phyloP scores from a whole-genome alignment of 2,888 invertebrate species.

The Vanessa cardui region DNA sequence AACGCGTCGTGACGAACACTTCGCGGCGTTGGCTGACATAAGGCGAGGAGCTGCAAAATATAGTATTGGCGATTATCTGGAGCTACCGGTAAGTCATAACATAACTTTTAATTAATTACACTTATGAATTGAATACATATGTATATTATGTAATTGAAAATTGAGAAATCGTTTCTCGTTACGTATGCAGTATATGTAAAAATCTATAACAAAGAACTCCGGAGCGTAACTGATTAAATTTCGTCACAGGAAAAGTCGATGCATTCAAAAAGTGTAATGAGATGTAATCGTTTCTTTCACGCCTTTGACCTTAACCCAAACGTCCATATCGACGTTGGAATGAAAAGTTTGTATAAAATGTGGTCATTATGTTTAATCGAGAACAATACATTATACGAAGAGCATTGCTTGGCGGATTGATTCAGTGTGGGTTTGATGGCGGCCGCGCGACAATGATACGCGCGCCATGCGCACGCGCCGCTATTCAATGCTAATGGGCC shows the following conservation, averaged over 20 bases:
- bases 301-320: slow-evolving; percentile 38
- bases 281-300: slow-evolving; percentile 40
- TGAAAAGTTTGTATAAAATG: slow-evolving; percentile 68
- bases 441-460: slow-evolving; percentile 66
- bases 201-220: slow-evolving; percentile 14
- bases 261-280: slow-evolving; percentile 35
- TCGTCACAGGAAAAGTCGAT: slow-evolving; percentile 39
- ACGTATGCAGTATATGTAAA: slow-evolving; percentile 25
- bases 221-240: slow-evolving; percentile 36
- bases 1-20: slow-evolving; percentile 85
- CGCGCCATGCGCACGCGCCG: slow-evolving; percentile 66
- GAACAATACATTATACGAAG: slow-evolving; percentile 71
- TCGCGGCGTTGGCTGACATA: slow-evolving; percentile 85
- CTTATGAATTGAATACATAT: not conserved
- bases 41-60: slow-evolving; percentile 85
- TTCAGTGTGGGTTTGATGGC: slow-evolving; percentile 54
- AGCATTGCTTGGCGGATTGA: slow-evolving; percentile 62
- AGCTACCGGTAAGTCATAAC: slow-evolving; percentile 87
- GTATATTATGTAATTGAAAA: not conserved
- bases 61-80: slow-evolving; percentile 84
- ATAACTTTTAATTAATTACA: slow-evolving; percentile 19
- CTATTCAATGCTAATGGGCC: slow-evolving; percentile 80
- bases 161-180: not conserved
- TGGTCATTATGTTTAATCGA: slow-evolving; percentile 70
- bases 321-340: slow-evolving; percentile 39